phyloP scores from a whole-genome alignment of 2,113 vertebrate species.

The Pterophyllum scalare region DNA sequence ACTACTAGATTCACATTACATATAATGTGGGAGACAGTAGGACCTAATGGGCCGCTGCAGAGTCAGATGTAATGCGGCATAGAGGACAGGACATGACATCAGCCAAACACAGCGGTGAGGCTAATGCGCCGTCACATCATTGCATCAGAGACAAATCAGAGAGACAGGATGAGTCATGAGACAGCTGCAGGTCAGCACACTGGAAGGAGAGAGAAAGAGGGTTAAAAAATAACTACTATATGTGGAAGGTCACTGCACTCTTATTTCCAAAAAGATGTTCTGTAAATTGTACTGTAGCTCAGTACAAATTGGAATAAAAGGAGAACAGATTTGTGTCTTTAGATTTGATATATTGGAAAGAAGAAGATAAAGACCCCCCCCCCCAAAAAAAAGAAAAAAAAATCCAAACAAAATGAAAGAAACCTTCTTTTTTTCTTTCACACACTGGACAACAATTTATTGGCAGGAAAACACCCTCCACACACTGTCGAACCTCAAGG shows the following conservation, averaged over 20 bases:
- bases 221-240: background rate
- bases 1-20: constrained; percentile 37
- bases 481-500: background rate
- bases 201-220: background rate
- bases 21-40: constrained; percentile 43
- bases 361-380: background rate
- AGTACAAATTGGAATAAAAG: background rate
- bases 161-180: constrained; percentile 42
- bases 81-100: constrained; percentile 51
- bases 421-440: background rate
- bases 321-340: background rate
- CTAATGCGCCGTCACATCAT: constrained; percentile 62
- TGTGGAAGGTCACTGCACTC: background rate
- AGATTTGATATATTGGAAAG: background rate
- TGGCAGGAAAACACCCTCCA: background rate
- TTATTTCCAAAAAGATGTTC: background rate
- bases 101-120: constrained; percentile 37
- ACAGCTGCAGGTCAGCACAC: constrained; percentile 22
- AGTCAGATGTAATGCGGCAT: constrained; percentile 54
- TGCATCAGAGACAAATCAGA: constrained; percentile 33
- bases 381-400: background rate
- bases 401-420: constrained; percentile 1
- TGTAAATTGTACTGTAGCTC: background rate
- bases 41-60: constrained; percentile 50
- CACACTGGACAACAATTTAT: background rate